Conservation (phyloP, 2,888 invertebrate genomes). For the Siphlonurus alternatus region DNA sequence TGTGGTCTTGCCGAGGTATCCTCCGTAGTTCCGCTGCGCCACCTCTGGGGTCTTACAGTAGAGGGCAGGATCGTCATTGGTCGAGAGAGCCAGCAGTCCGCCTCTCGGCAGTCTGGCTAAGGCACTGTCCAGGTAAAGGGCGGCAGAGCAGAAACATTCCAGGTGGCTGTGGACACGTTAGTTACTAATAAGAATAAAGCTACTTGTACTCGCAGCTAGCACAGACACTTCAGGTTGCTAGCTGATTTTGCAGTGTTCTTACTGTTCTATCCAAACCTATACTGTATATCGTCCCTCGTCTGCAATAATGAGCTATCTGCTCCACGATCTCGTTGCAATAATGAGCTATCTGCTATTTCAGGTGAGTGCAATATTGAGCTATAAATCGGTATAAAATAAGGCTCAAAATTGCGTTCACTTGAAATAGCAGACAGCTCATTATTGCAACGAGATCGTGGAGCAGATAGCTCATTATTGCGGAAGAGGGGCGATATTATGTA, state of each 20-base stretch:
- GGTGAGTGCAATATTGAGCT: no score
- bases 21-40: constrained; percentile 19
- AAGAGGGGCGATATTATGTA: neutral
- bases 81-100: constrained; percentile 18
- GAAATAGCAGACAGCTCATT: no score
- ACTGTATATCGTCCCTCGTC: neutral
- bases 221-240: neutral
- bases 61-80: constrained; percentile 19
- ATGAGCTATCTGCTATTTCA: no score
- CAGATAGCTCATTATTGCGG: no score
- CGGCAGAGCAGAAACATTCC: constrained; percentile 18
- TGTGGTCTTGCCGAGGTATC: constrained; percentile 18
- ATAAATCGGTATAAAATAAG: no score
- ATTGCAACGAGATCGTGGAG: no score
- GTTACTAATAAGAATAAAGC: neutral
- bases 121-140: constrained; percentile 19
- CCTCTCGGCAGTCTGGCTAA: constrained; percentile 18
- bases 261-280: neutral
- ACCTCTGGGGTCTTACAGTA: constrained; percentile 18
- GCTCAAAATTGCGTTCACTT: no score
- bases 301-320: neutral
- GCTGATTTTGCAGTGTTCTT: neutral
- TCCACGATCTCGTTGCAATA: no score
- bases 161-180: constrained; percentile 18
- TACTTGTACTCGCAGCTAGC: neutral